These are phyloP conservation scores for Heliconius melpomene DNA, from an alignment of 1,140 invertebrate genomes.

Conservation along the genomic window DNA sequence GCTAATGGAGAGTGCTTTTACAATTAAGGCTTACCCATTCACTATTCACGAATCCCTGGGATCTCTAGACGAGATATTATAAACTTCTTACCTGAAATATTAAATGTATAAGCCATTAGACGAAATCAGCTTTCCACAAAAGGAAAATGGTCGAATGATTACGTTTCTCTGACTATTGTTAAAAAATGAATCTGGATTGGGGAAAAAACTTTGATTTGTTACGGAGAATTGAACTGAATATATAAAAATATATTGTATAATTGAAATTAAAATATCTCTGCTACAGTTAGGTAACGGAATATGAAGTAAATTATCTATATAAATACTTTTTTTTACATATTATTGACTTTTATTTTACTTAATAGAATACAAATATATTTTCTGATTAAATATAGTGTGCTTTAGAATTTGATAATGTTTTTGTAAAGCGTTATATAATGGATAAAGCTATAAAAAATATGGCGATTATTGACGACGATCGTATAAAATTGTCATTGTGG, in stretches of 20 bases:
- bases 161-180: slow-evolving; percentile 19
- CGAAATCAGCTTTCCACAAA: neutral
- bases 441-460: too few relatives aligned
- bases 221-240: neutral
- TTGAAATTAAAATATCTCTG: neutral
- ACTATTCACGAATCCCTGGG: slow-evolving; percentile 40
- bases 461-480: slow-evolving; percentile 19
- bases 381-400: too few relatives aligned
- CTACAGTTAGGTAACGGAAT: neutral
- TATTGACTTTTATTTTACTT: too few relatives aligned
- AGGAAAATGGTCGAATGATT: slow-evolving; percentile 4
- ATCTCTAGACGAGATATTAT: slow-evolving; percentile 27
- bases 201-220: neutral
- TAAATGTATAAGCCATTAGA: slow-evolving; percentile 21
- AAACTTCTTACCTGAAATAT: slow-evolving; percentile 27
- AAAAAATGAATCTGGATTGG: slow-evolving; percentile 39
- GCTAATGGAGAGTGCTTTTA: slow-evolving; percentile 46
- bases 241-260: neutral
- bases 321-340: too few relatives aligned
- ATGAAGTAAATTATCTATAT: too few relatives aligned
- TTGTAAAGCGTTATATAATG: too few relatives aligned
- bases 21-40: slow-evolving; percentile 40
- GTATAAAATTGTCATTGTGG: slow-evolving; percentile 21
- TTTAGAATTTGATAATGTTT: too few relatives aligned
- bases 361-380: too few relatives aligned